Evolutionary conservation across 2,113 vertebrate genomes (phyloP), one percentile per base, ranked within the genome.

Genomic region (Boulengeromyrus knoepffleri): DNA sequence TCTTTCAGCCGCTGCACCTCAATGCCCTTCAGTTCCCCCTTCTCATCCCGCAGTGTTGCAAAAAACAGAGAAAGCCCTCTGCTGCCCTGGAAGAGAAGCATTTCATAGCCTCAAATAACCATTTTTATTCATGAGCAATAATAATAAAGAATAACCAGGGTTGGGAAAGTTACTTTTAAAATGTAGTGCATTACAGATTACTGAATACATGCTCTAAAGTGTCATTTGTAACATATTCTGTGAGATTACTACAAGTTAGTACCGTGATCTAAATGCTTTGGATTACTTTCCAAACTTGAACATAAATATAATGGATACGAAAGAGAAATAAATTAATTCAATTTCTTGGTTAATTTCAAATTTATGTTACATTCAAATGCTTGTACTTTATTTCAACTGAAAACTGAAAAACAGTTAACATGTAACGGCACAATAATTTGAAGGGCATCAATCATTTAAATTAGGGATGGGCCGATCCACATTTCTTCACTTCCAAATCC

Each of bases 1-100:
- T 97, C 95, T 91, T 98, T 98, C 92, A 98, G 96, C 90, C 96
- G 94, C 90, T 97, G 97, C 88, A 98, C 95, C 66, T 96, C 94
- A 70, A 98, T 96, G 5, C 92, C 94, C 39, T 96, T 97, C 90
- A 97, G 94, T 42, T 66, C 93, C 46, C 97, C 96, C 0, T 95
- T 93, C 90, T 96, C 91, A 21, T 94, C 95, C 83, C 94, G 92
- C 12, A 96, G 94, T 91, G 96, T 96, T 19, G 97, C 93, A 88
- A 96, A 97, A 94, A 98, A 98, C 83, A 98, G 94, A 90, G 97
- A 97, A 91, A 98, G 92, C 5, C 97, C 97, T 6, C 91, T 91
- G 92, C 95, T 97, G 13, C 97, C 97, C 97, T 92, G 12, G 39
- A 77, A 24, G 85, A 90, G 13, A 91, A 5, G 49, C 13, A 47